These are phyloP conservation scores for Periplaneta americana DNA, from an alignment of 1,140 invertebrate species.

Conservation along the genomic window DNA sequence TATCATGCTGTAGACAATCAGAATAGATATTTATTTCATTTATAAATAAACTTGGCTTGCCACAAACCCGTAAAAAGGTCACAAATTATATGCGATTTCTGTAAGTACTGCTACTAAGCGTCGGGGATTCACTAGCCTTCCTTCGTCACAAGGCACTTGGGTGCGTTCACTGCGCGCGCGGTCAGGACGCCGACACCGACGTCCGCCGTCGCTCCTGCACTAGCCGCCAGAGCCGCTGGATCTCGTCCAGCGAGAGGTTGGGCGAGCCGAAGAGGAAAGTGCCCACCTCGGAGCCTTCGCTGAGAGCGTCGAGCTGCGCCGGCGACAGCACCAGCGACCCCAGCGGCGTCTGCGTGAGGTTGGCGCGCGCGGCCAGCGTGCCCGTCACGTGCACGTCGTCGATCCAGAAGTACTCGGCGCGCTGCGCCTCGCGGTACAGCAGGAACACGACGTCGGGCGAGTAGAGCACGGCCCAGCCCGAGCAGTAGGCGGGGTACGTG, in stretches of 20 bases:
- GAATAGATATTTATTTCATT: not conserved
- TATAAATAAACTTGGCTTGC: not conserved
- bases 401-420: slow-evolving; percentile 71
- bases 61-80: not conserved
- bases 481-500: slow-evolving; percentile 66
- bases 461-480: slow-evolving; percentile 70
- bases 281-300: not conserved
- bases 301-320: not conserved
- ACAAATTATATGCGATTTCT: not conserved
- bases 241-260: not conserved
- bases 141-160: not conserved
- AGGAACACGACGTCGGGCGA: slow-evolving; percentile 61
- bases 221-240: slow-evolving; percentile 8
- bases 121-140: not conserved
- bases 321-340: slow-evolving; percentile 41
- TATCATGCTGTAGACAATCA: not conserved
- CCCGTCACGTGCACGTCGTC: slow-evolving; percentile 81
- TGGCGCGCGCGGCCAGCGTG: slow-evolving; percentile 53
- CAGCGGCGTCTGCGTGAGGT: slow-evolving; percentile 48
- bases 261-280: slow-evolving; percentile 17
- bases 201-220: not conserved
- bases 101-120: not conserved
- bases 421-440: slow-evolving; percentile 57
- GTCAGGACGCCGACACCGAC: not conserved
- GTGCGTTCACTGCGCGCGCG: not conserved